These are phyloP conservation scores for Lindbergichthys nudifrons DNA, from an alignment of 2,797 vertebrate species.

Conservation along the genomic window DNA sequence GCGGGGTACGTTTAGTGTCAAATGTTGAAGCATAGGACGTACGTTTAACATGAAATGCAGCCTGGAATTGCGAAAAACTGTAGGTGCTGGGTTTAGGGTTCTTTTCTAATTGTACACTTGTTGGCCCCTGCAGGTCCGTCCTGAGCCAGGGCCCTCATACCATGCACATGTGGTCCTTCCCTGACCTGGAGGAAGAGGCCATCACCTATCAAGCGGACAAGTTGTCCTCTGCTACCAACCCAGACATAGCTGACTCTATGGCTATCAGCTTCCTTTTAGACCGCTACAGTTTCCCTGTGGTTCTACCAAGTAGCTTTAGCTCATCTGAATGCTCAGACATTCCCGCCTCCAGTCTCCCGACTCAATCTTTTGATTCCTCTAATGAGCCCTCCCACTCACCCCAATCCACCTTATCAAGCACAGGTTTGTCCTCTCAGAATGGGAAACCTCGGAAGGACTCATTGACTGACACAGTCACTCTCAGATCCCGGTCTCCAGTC, in stretches of 20 bases:
- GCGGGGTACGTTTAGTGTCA: too few relatives aligned
- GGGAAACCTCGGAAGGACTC: not conserved
- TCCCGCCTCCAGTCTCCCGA: not conserved
- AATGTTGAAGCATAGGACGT: not conserved
- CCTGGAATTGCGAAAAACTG: not conserved
- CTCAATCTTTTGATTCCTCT: not conserved
- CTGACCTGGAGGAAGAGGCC: conserved; percentile 75
- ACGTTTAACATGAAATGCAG: not conserved
- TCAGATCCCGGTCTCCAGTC: conserved; percentile 17
- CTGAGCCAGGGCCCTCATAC: conserved; percentile 83
- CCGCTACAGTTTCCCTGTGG: conserved; percentile 84
- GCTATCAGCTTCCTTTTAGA: conserved; percentile 85
- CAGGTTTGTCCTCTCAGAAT: not conserved
- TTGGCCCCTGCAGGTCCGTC: conserved; percentile 67
- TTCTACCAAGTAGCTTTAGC: conserved; percentile 74
- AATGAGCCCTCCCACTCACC: not conserved
- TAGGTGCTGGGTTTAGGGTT: too few relatives aligned
- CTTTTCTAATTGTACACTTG: not conserved
- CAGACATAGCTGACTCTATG: conserved; percentile 79
- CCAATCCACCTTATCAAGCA: not conserved
- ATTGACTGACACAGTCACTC: not conserved
- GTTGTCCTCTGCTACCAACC: conserved; percentile 84
- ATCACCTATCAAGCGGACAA: conserved; percentile 85
- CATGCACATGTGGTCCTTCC: conserved; percentile 85
- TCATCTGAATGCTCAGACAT: conserved; percentile 1